Base-by-base conservation (phyloP, 2,888 invertebrate species). In the Enchytraeus crypticus region DNA sequence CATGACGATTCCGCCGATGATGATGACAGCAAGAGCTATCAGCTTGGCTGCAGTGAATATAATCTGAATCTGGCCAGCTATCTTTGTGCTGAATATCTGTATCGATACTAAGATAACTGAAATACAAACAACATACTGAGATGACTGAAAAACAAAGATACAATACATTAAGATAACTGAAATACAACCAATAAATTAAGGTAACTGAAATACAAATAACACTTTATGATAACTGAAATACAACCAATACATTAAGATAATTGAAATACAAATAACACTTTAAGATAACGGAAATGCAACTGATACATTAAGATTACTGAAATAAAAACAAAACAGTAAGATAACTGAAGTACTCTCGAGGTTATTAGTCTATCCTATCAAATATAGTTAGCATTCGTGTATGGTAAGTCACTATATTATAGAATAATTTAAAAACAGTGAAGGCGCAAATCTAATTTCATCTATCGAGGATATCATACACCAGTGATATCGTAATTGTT, bases 41-140 rank as follows among this genome's bases (percentile, higher is more conserved):
- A 95, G 82, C 81, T 95, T 95, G 61, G 92, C 91, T 58, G 89
- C 88, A 26, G 95, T 93, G 81, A 95, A 95, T 68, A 90, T 86
- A 80, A 95, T 92, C 81, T 93, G 93, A 55, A 93, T 90, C 72
- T 89, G 88, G 64, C 92, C 92, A 11, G 93, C 92, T 77, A 92
- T 82, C 80, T 88, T 89, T 62, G 92, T 92, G 81, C 92, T 93
- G 84, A 88, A 90, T 84, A 92, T 92, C 82, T 95, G 95, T 72
- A 95, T 87, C 76, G 90, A 87, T 74, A 92, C 84, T 76, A 95
- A 90, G 80, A 92, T 86, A 75, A 90, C 90, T 90, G 82, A 34
- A 79, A 79, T 11, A 63, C 38, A 27, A 34, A 57, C 32, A 27
- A 5, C 46, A 54, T 32, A n/a, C 3, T 3, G 1, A 2, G 4